A percentile compares a stretch with the other conserved stretches of the same genome.
These are phyloP conservation scores for Cotesia congregata DNA, from an alignment of 2,888 invertebrate species.

Conservation along the genomic window DNA sequence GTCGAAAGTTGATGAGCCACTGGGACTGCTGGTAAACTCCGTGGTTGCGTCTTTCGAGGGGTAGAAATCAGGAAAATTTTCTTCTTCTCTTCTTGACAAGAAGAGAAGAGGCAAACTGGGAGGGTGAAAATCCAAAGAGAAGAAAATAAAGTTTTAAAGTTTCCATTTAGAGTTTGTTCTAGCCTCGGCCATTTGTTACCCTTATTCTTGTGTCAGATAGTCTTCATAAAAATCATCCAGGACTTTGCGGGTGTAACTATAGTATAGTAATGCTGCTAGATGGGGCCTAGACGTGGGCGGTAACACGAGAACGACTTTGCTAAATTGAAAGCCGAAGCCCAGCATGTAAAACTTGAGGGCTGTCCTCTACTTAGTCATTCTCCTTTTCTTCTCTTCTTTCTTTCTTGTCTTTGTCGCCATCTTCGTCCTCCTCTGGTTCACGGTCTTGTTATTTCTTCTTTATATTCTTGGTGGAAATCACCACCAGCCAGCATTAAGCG, in stretches of 20 bases:
- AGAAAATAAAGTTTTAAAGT: constrained; percentile 27
- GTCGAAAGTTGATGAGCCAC: constrained; percentile 40
- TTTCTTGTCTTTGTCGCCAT: neutral
- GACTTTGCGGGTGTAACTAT: neutral
- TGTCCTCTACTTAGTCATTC: constrained; percentile 9
- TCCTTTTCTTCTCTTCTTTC: neutral
- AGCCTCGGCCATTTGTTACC: constrained; percentile 33
- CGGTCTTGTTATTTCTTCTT: neutral
- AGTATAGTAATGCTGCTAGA: neutral
- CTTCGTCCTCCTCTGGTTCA: neutral
- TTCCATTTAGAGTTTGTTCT: constrained; percentile 34
- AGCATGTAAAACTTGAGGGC: constrained; percentile 17
- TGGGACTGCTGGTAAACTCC: constrained; percentile 20
- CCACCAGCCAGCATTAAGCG: neutral
- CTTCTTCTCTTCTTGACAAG: too few relatives aligned
- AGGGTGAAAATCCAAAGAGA: constrained; percentile 2
- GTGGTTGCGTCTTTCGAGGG: neutral
- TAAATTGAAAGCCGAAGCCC: constrained; percentile 33
- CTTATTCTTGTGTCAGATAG: constrained; percentile 34
- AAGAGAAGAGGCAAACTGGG: too few relatives aligned
- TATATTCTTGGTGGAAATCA: neutral
- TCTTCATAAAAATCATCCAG: constrained; percentile 34
- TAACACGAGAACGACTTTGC: constrained; percentile 33
- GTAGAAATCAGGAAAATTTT: neutral
- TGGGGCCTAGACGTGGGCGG: constrained; percentile 10